Evolutionary conservation across 2,888 invertebrate species (phyloP).

Genomic region (Drosophila sordidapex): DNA sequence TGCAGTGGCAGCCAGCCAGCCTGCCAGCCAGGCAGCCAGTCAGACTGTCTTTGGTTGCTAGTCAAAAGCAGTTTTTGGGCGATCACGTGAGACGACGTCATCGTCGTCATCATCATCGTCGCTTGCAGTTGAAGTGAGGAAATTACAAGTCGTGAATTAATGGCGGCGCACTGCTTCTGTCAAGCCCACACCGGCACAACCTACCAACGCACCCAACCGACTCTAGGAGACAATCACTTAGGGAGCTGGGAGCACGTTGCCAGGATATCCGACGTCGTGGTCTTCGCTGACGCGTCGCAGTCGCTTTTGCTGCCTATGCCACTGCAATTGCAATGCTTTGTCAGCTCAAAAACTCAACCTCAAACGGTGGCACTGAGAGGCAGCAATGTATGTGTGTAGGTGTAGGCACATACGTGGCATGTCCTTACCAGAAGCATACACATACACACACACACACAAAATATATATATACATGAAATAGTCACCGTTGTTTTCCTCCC

Average conservation of each 20-base stretch:
- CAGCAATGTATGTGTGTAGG: conserved; percentile 22
- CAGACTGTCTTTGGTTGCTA: conserved; percentile 74
- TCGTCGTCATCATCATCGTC: conserved; percentile 28
- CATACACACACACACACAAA: not conserved
- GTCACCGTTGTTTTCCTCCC: conserved; percentile 41
- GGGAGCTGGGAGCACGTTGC: conserved; percentile 65
- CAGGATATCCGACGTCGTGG: conserved; percentile 77
- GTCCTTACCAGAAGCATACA: conserved; percentile 36
- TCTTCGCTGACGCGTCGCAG: conserved; percentile 40
- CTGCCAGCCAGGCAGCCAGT: not conserved
- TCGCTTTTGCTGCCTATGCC: conserved; percentile 9
- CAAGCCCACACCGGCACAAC: not conserved
- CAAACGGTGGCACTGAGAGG: conserved; percentile 59
- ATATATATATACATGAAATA: not conserved
- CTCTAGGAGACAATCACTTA: conserved; percentile 57
- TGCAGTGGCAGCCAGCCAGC: conserved; percentile 3
- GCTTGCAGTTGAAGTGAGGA: conserved; percentile 81
- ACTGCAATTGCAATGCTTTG: conserved; percentile 74
- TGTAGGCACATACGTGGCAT: conserved; percentile 48
- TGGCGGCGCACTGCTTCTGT: conserved; percentile 58
- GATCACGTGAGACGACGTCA: conserved; percentile 43
- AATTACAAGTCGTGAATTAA: conserved; percentile 84
- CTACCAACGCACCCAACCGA: conserved; percentile 8
- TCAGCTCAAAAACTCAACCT: conserved; percentile 78
- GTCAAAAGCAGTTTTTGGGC: conserved; percentile 70